These are phyloP conservation scores for Zosterops hypoxanthus DNA, from an alignment of 2,113 vertebrate species.

Conservation along the genomic window DNA sequence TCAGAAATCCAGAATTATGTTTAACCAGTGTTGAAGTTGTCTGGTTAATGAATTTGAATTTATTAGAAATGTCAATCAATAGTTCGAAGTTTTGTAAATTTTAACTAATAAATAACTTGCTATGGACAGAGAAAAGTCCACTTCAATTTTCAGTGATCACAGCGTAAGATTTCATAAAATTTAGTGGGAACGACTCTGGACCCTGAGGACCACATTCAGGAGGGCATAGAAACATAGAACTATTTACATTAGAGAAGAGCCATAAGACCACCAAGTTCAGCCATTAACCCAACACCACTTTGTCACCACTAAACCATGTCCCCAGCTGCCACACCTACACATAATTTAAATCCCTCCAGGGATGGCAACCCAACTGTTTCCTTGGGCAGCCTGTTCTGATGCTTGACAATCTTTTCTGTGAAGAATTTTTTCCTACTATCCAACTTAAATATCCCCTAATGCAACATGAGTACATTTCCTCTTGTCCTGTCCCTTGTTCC, in stretches of 20 bases:
- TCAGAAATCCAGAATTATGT: not conserved
- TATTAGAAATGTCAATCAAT: not conserved
- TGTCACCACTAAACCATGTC: not conserved
- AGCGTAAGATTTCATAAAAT: not conserved
- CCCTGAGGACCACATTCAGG: not conserved
- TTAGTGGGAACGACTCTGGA: not conserved
- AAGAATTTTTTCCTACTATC: not conserved
- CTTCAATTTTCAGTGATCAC: not conserved
- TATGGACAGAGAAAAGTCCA: not conserved
- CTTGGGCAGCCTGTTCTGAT: not conserved
- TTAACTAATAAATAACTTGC: not conserved
- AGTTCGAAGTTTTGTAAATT: not conserved
- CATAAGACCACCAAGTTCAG: not conserved
- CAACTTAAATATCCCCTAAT: not conserved
- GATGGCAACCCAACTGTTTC: not conserved
- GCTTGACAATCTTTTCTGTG: not conserved
- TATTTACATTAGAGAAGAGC: not conserved
- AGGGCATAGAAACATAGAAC: not conserved
- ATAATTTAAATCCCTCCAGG: not conserved
- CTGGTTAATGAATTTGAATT: not conserved
- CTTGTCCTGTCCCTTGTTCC: not conserved
- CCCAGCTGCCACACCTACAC: not conserved
- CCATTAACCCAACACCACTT: no score
- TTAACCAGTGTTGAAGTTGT: not conserved
- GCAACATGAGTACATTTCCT: not conserved